Percentiles rank a stretch among this genome's conserved stretches.
Evolutionary conservation across 2,888 invertebrate species (phyloP).

Genomic region (Ennomos quercinarius): DNA sequence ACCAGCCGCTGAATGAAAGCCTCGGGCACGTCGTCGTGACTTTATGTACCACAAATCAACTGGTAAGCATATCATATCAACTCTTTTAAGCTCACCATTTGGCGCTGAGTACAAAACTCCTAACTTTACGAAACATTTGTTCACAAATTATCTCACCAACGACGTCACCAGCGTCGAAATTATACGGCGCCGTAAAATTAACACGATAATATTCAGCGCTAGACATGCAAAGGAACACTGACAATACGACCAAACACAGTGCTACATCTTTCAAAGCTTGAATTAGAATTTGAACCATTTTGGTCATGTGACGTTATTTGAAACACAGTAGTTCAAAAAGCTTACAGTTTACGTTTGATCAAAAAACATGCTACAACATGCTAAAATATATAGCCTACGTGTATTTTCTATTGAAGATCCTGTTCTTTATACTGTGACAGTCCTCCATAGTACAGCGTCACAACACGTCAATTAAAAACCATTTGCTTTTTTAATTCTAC

Average conservation of each 20-base stretch:
- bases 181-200: conserved; percentile 37
- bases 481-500: too few relatives aligned
- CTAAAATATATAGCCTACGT: too few relatives aligned
- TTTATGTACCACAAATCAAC: conserved; percentile 4
- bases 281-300: conserved; percentile 10
- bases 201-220: conserved; percentile 38
- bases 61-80: conserved; percentile 11
- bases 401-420: too few relatives aligned
- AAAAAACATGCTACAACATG: conserved; percentile 9
- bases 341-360: too few relatives aligned
- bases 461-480: too few relatives aligned
- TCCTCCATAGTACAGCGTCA: too few relatives aligned
- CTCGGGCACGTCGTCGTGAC: background rate
- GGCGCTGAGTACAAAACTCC: conserved; percentile 19
- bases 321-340: conserved; percentile 23
- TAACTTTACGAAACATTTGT: conserved; percentile 15
- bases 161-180: conserved; percentile 28
- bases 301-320: conserved; percentile 1
- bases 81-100: conserved; percentile 14
- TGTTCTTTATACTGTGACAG: too few relatives aligned
- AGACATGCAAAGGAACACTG: conserved; percentile 3
- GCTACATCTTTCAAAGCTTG: conserved; percentile 8
- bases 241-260: conserved; percentile 3
- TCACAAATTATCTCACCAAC: conserved; percentile 31
- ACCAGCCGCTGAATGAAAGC: too few relatives aligned